Evolutionary conservation across 1,140 invertebrate genomes (phyloP), one percentile per base, ranked within the genome.

Genomic region (Ruditapes philippinarum): DNA sequence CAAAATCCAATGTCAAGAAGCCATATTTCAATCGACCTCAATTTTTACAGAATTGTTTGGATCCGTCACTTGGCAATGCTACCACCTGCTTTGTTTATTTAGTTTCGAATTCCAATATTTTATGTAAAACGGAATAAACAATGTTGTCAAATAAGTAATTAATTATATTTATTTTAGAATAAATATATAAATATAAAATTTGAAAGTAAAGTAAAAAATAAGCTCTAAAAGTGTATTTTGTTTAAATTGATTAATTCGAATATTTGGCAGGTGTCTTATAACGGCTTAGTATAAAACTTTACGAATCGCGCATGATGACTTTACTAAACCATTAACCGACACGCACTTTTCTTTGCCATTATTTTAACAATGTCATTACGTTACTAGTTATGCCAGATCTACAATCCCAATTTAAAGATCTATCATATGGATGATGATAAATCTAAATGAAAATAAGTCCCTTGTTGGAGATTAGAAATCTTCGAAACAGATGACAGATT

Each of bases 41-140:
- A 70, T 68, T 74, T 22, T 19, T 31, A 49, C 25, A 74, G 11
- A 74, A 70, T 73, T 70, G 68, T 85, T 85, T 85, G 82, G 82
- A 74, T 85, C 70, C 65, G 82, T 85, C 49, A 70, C 82, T 85
- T 74, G 65, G 82, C 70, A 85, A 85, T 85, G 51, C 54, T 85
- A 42, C 65, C 33, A 68, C 57, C 68, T 54, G 38, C 51, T 57
- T 74, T 51, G n/a, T 25, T 49, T 9, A 5, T 1, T 40, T 78
- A 78, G 42, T 33, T 78, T 78, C 74, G 74, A 54, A 78, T 78
- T 49, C 9, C n/a, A 54, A 74, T 31, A 78, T 54, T 49, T 28
- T 2, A 38, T 70, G 54, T 22, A 17, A 40, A 76, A n/a, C n/a
- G n/a, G n/a, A n/a, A n/a, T n/a, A n/a, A n/a, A 68, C 14, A 22